Evolutionary conservation across 2,113 vertebrate genomes (phyloP).

Genomic region (Formicarius rufipectus): DNA sequence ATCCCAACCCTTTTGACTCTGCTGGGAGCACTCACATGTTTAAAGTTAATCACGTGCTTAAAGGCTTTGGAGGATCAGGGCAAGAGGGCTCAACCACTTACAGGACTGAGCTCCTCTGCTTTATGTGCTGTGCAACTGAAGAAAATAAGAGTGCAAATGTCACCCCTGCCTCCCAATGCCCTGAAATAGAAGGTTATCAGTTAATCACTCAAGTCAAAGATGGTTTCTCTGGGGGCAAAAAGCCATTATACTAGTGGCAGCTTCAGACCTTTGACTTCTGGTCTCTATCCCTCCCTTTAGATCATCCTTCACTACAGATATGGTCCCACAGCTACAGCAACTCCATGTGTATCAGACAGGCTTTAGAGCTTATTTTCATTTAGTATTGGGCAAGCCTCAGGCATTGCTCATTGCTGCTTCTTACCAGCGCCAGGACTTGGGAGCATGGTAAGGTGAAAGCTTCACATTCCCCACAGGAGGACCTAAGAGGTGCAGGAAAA

Average conservation of each 20-base stretch:
- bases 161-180: neutral
- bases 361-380: neutral
- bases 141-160: neutral
- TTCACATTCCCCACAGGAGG: neutral
- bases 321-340: neutral
- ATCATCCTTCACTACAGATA: neutral
- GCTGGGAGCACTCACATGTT: neutral
- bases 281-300: neutral
- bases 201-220: neutral
- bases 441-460: neutral
- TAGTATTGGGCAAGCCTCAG: neutral
- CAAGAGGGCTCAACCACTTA: neutral
- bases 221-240: neutral
- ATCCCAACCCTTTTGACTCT: neutral
- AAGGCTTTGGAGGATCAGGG: slow-evolving; percentile 10
- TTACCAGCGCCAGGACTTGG: neutral
- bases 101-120: neutral
- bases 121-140: neutral
- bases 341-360: neutral
- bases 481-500: neutral
- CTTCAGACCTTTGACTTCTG: neutral
- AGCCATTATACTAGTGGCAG: neutral
- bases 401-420: neutral
- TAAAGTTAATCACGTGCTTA: neutral
- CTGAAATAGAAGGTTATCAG: neutral